Percentiles rank a stretch among this genome's conserved stretches.
Conservation (phyloP, 2,113 vertebrate species). For the Myiopsitta monachus region DNA sequence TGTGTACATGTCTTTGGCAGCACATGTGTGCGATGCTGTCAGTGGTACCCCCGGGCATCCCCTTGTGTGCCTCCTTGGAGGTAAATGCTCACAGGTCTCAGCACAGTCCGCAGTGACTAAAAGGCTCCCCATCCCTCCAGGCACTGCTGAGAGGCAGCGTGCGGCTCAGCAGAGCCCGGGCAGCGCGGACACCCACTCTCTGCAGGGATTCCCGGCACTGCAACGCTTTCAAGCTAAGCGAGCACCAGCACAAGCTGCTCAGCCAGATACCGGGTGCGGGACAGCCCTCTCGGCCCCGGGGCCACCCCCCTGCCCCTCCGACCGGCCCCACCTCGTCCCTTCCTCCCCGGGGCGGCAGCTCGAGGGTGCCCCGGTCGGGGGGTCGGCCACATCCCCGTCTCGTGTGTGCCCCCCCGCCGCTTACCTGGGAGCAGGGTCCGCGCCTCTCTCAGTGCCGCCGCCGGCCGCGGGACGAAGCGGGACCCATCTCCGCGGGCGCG, state of each 20-base stretch:
- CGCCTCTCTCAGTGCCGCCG: background rate
- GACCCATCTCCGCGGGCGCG: background rate
- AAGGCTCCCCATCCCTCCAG: background rate
- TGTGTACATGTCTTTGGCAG: background rate
- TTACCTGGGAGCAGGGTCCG: background rate
- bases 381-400: background rate
- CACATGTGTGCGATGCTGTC: background rate
- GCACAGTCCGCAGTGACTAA: background rate
- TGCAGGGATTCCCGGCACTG: background rate
- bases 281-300: background rate
- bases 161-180: background rate
- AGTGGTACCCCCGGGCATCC: background rate
- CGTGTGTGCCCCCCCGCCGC: background rate
- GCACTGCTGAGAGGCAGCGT: background rate
- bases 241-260: background rate
- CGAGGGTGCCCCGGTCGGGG: background rate
- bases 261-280: background rate
- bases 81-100: background rate
- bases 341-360: background rate
- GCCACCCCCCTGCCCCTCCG: background rate
- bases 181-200: background rate
- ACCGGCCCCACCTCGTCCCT: background rate
- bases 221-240: background rate
- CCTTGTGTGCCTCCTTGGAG: background rate
- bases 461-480: background rate